Evolutionary conservation across 2,888 invertebrate species (phyloP).

Genomic region (Pyrocoelia pectoralis): DNA sequence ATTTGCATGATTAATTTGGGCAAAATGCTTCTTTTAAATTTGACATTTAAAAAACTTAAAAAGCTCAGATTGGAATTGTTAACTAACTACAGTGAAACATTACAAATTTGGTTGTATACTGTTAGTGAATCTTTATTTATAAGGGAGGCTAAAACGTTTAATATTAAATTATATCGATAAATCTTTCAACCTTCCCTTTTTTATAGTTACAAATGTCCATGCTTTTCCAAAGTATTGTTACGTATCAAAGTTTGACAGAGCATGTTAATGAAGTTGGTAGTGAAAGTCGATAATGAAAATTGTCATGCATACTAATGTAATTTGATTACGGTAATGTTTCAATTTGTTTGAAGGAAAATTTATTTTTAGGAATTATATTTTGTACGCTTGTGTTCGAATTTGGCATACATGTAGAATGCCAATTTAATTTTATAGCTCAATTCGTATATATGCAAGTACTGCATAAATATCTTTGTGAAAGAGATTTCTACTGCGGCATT

Average conservation of each 20-base stretch:
- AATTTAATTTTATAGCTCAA: conserved; percentile 17
- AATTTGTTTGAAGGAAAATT: not conserved
- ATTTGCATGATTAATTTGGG: not conserved
- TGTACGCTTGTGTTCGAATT: not conserved
- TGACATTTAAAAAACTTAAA: conserved; percentile 1
- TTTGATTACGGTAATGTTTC: conserved; percentile 7
- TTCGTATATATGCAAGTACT: conserved; percentile 20
- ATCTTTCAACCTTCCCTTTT: too few relatives aligned
- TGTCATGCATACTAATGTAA: conserved; percentile 7
- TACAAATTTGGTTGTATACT: too few relatives aligned
- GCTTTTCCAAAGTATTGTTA: too few relatives aligned
- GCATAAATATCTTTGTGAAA: conserved; percentile 24
- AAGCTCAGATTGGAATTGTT: not conserved
- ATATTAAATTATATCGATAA: too few relatives aligned
- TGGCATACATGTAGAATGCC: conserved; percentile 8
- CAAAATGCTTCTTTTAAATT: not conserved
- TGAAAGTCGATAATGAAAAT: not conserved
- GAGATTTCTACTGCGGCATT: conserved; percentile 43
- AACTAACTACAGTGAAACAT: not conserved
- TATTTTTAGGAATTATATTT: not conserved
- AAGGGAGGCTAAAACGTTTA: not conserved
- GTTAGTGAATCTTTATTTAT: not conserved
- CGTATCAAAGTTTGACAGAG: not conserved
- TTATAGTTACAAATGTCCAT: too few relatives aligned
- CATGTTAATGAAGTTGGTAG: not conserved